Percentiles rank a stretch among this genome's conserved stretches.
phyloP scores from a whole-genome alignment of 2,797 vertebrate species.

The Ispidina picta region DNA sequence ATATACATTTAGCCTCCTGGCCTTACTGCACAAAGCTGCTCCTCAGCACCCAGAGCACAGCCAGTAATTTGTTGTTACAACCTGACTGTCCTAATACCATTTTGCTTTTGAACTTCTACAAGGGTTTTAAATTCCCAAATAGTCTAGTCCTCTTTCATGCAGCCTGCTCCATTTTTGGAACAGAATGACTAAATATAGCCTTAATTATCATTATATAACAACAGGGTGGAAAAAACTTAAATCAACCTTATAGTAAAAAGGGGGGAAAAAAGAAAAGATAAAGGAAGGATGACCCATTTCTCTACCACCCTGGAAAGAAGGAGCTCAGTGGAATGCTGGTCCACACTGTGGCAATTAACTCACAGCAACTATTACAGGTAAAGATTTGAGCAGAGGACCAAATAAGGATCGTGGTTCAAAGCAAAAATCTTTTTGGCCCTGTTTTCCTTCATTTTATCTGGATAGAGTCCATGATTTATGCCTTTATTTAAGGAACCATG shows the following conservation, averaged over 20 bases:
- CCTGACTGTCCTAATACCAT: not conserved
- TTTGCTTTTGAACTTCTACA: slow-evolving; percentile 20
- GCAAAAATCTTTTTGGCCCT: not conserved
- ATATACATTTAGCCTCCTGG: slow-evolving; percentile 58
- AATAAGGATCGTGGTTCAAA: not conserved
- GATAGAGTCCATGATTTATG: not conserved
- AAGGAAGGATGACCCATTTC: not conserved
- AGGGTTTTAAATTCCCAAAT: slow-evolving; percentile 3
- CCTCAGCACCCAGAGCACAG: not conserved
- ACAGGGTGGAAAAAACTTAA: not conserved
- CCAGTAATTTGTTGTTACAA: not conserved
- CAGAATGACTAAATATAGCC: not conserved
- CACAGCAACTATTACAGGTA: not conserved
- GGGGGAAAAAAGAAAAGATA: not conserved
- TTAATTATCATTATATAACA: slow-evolving; percentile 19
- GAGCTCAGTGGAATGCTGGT: not conserved
- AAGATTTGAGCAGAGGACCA: not conserved
- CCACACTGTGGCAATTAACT: not conserved
- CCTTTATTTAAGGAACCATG: not conserved
- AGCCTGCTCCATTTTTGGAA: slow-evolving; percentile 14
- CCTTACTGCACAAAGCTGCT: slow-evolving; percentile 22
- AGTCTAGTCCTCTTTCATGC: not conserved
- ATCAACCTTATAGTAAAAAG: not conserved
- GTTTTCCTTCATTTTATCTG: not conserved
- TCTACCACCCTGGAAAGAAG: not conserved